Percentiles rank a stretch among this genome's conserved stretches.
Conservation (phyloP, 2,888 invertebrate species). For the Meta bourneti region DNA sequence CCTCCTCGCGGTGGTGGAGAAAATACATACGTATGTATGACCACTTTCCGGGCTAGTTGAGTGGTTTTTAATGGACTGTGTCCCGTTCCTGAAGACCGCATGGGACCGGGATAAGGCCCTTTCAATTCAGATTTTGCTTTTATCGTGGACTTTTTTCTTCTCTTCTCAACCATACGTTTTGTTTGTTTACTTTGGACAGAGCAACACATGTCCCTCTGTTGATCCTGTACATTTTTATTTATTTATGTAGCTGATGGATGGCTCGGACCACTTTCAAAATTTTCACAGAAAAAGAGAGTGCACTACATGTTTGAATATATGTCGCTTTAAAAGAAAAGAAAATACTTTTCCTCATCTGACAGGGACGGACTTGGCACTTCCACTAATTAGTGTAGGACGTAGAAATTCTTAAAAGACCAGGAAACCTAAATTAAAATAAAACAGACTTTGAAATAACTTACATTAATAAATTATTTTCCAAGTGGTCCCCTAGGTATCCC, state of each 20-base stretch:
- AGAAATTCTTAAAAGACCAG: no score
- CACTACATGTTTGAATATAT: no score
- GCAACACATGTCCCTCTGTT: conserved; percentile 57
- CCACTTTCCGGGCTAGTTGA: conserved; percentile 42
- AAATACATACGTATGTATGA: conserved; percentile 50
- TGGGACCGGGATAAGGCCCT: conserved; percentile 32
- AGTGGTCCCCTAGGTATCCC: no score
- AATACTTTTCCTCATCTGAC: no score
- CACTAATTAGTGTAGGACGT: no score
- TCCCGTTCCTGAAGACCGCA: conserved; percentile 46
- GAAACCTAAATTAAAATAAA: no score
- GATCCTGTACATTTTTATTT: not conserved
- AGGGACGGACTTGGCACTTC: no score
- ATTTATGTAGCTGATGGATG: not conserved
- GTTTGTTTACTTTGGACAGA: conserved; percentile 45
- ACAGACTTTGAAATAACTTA: no score
- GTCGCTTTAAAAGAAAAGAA: no score
- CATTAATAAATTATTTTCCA: no score
- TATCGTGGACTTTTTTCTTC: conserved; percentile 33
- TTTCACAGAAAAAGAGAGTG: not conserved
- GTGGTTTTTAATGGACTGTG: conserved; percentile 70
- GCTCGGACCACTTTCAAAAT: not conserved
- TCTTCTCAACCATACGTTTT: not conserved
- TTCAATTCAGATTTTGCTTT: conserved; percentile 55
- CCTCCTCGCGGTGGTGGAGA: conserved; percentile 31